Evolutionary conservation across 2,113 vertebrate species (phyloP).

Genomic region (Hucho hucho): DNA sequence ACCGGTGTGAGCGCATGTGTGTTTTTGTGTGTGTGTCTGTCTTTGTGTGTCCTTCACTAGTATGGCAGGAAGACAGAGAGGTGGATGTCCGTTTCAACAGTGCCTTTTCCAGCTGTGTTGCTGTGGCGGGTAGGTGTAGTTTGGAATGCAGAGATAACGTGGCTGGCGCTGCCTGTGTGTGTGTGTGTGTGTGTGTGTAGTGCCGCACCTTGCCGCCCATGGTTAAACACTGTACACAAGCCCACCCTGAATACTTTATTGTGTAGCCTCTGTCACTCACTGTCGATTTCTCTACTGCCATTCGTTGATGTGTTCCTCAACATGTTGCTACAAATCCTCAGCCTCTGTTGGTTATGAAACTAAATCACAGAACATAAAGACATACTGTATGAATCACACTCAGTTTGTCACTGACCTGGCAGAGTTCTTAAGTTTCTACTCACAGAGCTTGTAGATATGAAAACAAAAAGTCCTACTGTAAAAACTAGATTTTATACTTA

Average conservation of each 20-base stretch:
- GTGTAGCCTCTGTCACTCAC: not conserved
- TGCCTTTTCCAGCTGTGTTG: conserved; percentile 48
- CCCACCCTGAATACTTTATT: not conserved
- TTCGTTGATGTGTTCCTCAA: not conserved
- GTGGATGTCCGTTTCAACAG: conserved; percentile 54
- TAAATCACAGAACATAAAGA: not conserved
- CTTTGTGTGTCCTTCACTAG: not conserved
- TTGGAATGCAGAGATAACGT: conserved; percentile 68
- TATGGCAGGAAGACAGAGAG: conserved; percentile 30
- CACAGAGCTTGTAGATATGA: not conserved
- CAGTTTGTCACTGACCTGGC: not conserved
- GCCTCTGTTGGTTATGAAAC: not conserved
- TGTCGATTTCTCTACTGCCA: not conserved
- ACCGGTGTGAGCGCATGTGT: not conserved
- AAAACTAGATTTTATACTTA: too few species aligned
- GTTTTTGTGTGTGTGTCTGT: too few species aligned
- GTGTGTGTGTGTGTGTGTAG: not conserved
- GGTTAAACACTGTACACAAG: conserved; percentile 31
- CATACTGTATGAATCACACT: not conserved
- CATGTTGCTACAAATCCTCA: not conserved
- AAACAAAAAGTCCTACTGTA: not conserved
- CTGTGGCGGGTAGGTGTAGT: conserved; percentile 59
- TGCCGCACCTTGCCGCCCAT: conserved; percentile 31
- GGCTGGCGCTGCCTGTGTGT: not conserved
- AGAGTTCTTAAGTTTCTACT: not conserved